Conservation (phyloP, 2,888 invertebrate genomes). For the Lepidonotus clava region DNA sequence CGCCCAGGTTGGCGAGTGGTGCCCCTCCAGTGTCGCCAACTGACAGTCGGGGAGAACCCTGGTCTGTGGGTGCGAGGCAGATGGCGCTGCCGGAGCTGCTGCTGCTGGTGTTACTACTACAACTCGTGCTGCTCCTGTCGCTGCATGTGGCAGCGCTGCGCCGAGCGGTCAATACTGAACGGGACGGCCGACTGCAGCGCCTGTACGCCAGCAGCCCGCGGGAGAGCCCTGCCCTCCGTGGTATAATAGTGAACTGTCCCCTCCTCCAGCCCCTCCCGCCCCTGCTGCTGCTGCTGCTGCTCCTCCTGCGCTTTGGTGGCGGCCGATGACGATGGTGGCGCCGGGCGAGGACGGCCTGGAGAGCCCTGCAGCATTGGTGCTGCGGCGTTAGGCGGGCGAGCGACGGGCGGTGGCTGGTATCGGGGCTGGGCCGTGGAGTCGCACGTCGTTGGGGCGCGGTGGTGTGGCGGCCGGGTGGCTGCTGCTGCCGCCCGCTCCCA, state of each 20-base stretch:
- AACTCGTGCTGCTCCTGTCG: not conserved
- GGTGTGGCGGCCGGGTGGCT: not conserved
- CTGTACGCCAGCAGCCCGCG: no score
- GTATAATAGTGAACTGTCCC: no score
- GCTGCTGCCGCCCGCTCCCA: not conserved
- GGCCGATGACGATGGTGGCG: no score
- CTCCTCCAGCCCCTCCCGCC: not conserved
- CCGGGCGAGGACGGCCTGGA: no score
- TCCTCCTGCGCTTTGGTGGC: not conserved
- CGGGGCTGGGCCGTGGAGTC: not conserved
- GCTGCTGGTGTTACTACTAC: not conserved
- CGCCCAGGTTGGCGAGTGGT: no score
- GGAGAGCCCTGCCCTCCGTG: no score
- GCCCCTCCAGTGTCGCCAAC: not conserved
- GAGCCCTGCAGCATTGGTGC: no score
- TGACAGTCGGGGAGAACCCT: conserved; percentile 8
- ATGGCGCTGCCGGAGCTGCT: not conserved
- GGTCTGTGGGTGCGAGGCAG: not conserved
- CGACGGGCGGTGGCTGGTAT: no score
- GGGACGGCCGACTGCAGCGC: no score
- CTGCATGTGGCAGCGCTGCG: not conserved
- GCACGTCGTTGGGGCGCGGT: not conserved
- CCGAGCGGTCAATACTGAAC: not conserved
- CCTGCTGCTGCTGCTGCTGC: not conserved
- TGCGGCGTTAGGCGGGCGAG: no score